Evolutionary conservation across 2,113 vertebrate species (phyloP).

Genomic region (Muntiacus muntjak): DNA sequence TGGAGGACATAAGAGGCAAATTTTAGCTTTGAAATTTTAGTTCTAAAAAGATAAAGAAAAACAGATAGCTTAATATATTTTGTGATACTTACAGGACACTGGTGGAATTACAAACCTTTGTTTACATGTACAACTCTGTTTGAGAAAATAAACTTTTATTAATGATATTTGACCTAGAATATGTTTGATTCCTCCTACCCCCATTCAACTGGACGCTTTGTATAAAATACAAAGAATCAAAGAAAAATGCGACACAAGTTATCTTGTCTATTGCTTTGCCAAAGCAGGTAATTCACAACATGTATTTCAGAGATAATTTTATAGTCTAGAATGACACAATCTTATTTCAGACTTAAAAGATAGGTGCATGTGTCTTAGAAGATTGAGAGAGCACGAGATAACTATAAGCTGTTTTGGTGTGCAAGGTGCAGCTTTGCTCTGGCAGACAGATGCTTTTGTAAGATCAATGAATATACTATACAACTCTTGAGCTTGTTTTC

Average conservation of each 20-base stretch:
- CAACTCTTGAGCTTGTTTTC: constrained; percentile 20
- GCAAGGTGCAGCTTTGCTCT: background rate
- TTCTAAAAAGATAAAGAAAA: background rate
- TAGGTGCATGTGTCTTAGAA: background rate
- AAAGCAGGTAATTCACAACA: background rate
- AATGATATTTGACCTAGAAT: background rate
- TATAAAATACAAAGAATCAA: background rate
- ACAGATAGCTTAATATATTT: background rate
- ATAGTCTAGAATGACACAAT: background rate
- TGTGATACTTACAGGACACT: background rate
- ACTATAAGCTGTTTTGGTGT: background rate
- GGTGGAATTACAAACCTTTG: background rate
- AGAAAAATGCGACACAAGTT: background rate
- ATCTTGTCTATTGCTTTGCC: constrained; percentile 25
- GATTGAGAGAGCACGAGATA: background rate
- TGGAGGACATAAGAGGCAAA: background rate
- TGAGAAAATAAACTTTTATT: constrained; percentile 13
- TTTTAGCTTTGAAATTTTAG: constrained; percentile 16
- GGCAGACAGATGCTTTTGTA: background rate
- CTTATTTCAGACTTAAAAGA: background rate
- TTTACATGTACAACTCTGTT: background rate
- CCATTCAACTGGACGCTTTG: background rate
- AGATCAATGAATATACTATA: background rate
- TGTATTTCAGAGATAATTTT: constrained; percentile 20
- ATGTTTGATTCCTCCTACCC: background rate